Base-by-base conservation (phyloP, 2,888 invertebrate species). In the Psococerastis gibbosa region DNA sequence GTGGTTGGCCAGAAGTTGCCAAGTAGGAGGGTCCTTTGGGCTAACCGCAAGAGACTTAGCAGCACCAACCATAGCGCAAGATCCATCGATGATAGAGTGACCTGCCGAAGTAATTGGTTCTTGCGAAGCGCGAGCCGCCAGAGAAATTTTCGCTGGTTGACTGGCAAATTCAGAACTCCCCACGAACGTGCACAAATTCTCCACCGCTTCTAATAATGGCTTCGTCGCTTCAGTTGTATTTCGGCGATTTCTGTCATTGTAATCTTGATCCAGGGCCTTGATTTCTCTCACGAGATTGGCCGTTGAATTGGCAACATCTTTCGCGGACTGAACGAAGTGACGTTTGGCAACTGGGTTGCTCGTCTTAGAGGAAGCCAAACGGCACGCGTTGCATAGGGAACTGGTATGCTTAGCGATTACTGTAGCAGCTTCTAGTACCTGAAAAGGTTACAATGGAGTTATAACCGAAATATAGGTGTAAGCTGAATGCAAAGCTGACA, bases 281-380 rank as follows among this genome's bases (percentile, higher is more conserved):
- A 97, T 94, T 60, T 91, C 85, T 60, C 85, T 88, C 16, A 98
- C 95, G 16, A 98, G 71, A 49, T 78, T 76, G 0, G 94, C 87
- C 1, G 98, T 98, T 15, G 87, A 87, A 62, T 88, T 88, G 42
- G 97, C 97, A 2, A 98, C 91, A 56, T 95, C 92, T 60, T 94
- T 92, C 44, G 97, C 97, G 50, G 89, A 84, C 59, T 95, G 91
- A 44, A 98, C 94, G 62, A 98, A 95, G 62, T 94, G 94, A 23
- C 92, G 66, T 65, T 95, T 95, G 45, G 91, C 91, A 3, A 83
- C 82, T 1, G 92, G 85, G 61, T 88, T 88, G 46, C 70, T 73
- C 1, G 91, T 89, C 56, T 83, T 83, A 49, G 84, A 82, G 22
- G 92, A 92, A 1, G 97, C 95, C 43, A 79, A 73, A 22, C 95